A percentile compares a stretch with the other conserved stretches of the same genome.
Evolutionary conservation across 2,888 invertebrate species (phyloP).

Genomic region (Leptura quadrifasciata): DNA sequence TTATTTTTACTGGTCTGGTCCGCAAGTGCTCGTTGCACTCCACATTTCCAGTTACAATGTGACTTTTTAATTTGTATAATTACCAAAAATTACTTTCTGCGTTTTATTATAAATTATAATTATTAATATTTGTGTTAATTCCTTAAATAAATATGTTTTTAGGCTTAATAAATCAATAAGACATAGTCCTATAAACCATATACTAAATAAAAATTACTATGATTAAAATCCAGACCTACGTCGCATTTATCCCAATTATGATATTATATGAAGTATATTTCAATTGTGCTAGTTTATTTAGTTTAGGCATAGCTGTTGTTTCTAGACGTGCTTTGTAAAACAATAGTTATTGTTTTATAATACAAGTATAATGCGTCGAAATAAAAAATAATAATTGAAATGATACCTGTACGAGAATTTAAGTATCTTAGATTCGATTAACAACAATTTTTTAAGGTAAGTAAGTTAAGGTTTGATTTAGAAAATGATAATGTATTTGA

Average conservation of each 20-base stretch:
- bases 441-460: not conserved
- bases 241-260: slow-evolving; percentile 15
- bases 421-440: not conserved
- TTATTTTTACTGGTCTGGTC: too few species aligned
- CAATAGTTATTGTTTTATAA: not conserved
- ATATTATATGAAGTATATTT: slow-evolving; percentile 6
- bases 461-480: not conserved
- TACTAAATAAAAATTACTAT: not conserved
- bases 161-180: not conserved
- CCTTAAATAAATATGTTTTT: too few species aligned
- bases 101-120: too few species aligned
- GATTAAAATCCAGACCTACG: slow-evolving; percentile 11
- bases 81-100: too few species aligned
- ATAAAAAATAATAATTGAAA: not conserved
- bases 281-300: slow-evolving; percentile 18
- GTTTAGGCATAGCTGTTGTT: not conserved
- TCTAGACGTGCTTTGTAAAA: not conserved
- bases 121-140: too few species aligned
- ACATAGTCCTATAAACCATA: not conserved
- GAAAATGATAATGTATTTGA: too few species aligned
- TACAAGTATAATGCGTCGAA: not conserved
- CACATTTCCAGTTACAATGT: too few species aligned
- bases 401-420: not conserved
- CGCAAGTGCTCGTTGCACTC: too few species aligned
- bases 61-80: too few species aligned